Base-by-base conservation (phyloP, 1,140 invertebrate genomes). In the Myzus persicae region DNA sequence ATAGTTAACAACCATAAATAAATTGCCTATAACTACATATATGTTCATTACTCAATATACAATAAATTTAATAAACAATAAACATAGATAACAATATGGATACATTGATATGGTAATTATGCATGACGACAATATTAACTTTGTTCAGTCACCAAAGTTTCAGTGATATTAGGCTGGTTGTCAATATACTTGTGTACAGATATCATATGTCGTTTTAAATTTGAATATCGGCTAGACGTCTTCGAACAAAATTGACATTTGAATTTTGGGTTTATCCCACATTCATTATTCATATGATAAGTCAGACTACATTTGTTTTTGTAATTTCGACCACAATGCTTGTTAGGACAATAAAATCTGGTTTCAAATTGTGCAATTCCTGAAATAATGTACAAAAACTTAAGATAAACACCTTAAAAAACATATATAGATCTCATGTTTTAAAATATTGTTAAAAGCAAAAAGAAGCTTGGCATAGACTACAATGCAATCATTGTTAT, bases 281-380 rank as follows among this genome's bases (percentile, higher is more conserved):
- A 96, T 82, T 95, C 96, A 24, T 95, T 95, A 51, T 95, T 95
- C 91, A 95, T 94, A 93, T 96, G 96, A 44, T 95, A 95, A 38
- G 95, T 95, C 8, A 97, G 94, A 59, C 94, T 94, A 44, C 95
- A 95, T 14, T 94, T 95, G 24, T 93, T 54, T n/a, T 94, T 93
- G 93, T 94, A 94, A 31, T 92, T 85, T 40, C 92, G 85, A 51
- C 88, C 84, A 76, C 94, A 94, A 36, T 59, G 31, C 14, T 44
- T 44, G 87, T 93, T 94, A 22, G 91, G 91, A 67, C 91, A 94
- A 46, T 93, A 48, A 7, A 51, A 93, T 81, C 51, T 85, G 24
- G 36, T 44, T 87, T 48, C 82, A 48, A 46, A 91, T 40, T 90
- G 88, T 14, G 18, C 7, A 6, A 46, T 91, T 22, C 44, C 90